These are phyloP conservation scores for Sprattus sprattus DNA, from an alignment of 2,113 vertebrate genomes.

Conservation along the genomic window DNA sequence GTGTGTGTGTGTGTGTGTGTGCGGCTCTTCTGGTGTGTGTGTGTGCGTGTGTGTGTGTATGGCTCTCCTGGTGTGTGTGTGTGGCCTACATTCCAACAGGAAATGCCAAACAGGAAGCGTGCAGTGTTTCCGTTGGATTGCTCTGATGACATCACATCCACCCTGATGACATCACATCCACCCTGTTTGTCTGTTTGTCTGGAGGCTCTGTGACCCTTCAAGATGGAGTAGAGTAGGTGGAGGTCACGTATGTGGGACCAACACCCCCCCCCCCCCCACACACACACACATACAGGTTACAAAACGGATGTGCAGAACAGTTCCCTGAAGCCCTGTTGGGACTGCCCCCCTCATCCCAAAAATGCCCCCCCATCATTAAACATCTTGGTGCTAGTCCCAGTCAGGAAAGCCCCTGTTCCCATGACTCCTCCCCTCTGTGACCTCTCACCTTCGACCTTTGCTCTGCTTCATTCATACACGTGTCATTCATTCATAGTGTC, in stretches of 20 bases:
- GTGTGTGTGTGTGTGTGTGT: too few relatives aligned
- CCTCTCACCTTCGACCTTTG: neutral
- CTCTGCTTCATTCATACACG: neutral
- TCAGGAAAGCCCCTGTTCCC: conserved; percentile 12
- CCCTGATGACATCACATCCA: conserved; percentile 15
- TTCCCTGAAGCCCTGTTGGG: too few relatives aligned
- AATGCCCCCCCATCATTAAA: neutral
- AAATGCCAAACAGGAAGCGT: conserved; percentile 15
- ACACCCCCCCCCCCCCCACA: neutral
- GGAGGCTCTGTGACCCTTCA: conserved; percentile 21
- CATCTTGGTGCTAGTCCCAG: neutral
- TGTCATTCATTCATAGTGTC: conserved; percentile 6
- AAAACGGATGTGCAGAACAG: too few relatives aligned
- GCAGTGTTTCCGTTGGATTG: conserved; percentile 14
- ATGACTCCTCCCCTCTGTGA: neutral
- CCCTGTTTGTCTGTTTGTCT: conserved; percentile 1
- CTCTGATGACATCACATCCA: conserved; percentile 13
- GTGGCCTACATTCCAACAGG: conserved; percentile 12
- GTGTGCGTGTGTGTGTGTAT: too few relatives aligned
- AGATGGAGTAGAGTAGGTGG: conserved; percentile 13
- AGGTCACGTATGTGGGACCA: conserved; percentile 9
- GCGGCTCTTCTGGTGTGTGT: too few relatives aligned
- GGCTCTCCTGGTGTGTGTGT: neutral
- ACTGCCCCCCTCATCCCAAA: neutral
- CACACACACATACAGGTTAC: conserved; percentile 25